A percentile compares a stretch with the other conserved stretches of the same genome.
phyloP scores from a whole-genome alignment of 1,140 invertebrate species.

The Drosophila sturtevanti region DNA sequence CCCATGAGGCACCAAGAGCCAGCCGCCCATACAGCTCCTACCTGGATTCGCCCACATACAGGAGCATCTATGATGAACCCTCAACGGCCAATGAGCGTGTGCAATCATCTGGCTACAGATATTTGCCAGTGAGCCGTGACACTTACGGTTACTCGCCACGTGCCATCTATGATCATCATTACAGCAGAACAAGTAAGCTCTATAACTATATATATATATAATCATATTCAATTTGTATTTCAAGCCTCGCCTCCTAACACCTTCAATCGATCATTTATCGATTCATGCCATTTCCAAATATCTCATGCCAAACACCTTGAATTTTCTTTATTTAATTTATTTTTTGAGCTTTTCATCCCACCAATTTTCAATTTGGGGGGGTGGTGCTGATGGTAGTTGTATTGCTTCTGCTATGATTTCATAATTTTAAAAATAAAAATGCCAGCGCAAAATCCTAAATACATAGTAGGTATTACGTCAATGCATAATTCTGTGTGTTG shows the following conservation, averaged over 20 bases:
- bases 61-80: constrained; percentile 93
- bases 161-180: constrained; percentile 93
- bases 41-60: constrained; percentile 84
- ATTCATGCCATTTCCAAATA: constrained; percentile 7
- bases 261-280: constrained; percentile 16
- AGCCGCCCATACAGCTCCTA: constrained; percentile 84
- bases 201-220: background rate
- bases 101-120: constrained; percentile 92
- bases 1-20: constrained; percentile 86
- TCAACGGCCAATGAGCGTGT: constrained; percentile 90
- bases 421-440: constrained; percentile 71
- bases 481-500: constrained; percentile 72
- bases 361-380: background rate
- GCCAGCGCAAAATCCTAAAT: constrained; percentile 52
- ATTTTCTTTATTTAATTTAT: constrained; percentile 26
- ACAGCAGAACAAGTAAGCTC: constrained; percentile 92
- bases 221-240: background rate
- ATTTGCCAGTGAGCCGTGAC: constrained; percentile 93
- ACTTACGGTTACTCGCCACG: constrained; percentile 94
- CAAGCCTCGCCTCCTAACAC: constrained; percentile 33
- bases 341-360: constrained; percentile 16
- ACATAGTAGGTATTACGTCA: constrained; percentile 61
- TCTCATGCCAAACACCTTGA: constrained; percentile 9
- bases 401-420: constrained; percentile 57
- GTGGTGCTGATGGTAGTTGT: no score